Percentiles rank a stretch among this genome's conserved stretches.
Conservation (phyloP, 2,797 vertebrate species). For the Crenuchus spilurus region DNA sequence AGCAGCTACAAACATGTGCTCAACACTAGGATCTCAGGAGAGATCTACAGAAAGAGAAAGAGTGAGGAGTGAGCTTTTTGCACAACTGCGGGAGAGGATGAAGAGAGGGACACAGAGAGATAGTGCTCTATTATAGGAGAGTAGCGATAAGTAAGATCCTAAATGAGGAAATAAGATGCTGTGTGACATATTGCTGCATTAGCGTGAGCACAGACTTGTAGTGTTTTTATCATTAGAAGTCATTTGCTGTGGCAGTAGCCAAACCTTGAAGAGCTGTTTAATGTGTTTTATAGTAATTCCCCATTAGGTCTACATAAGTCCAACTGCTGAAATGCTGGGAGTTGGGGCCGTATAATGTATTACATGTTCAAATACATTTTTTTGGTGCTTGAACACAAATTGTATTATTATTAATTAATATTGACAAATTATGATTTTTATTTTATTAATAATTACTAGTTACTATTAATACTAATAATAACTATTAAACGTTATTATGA, state of each 20-base stretch:
- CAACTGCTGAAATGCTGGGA: not conserved
- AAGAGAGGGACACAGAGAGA: too few species aligned
- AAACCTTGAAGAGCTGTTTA: not conserved
- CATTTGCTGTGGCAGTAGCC: not conserved
- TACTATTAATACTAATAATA: too few species aligned
- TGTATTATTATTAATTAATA: too few species aligned
- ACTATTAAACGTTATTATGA: too few species aligned
- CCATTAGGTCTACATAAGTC: not conserved
- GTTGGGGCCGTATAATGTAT: too few species aligned
- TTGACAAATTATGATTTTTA: too few species aligned
- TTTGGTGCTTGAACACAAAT: too few species aligned
- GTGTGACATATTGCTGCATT: not conserved
- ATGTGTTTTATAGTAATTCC: not conserved
- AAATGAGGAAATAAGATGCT: not conserved
- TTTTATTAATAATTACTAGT: too few species aligned
- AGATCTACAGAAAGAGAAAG: conserved; percentile 4
- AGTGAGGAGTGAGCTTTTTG: not conserved
- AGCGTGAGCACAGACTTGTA: not conserved
- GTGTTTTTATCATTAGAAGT: not conserved
- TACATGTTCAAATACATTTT: too few species aligned
- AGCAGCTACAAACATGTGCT: conserved; percentile 9
- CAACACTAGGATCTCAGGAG: not conserved
- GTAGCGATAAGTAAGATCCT: not conserved
- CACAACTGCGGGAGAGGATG: not conserved
- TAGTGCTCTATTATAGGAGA: not conserved